These are phyloP conservation scores for Harpalus rubripes DNA, from an alignment of 2,888 invertebrate species.

Conservation along the genomic window DNA sequence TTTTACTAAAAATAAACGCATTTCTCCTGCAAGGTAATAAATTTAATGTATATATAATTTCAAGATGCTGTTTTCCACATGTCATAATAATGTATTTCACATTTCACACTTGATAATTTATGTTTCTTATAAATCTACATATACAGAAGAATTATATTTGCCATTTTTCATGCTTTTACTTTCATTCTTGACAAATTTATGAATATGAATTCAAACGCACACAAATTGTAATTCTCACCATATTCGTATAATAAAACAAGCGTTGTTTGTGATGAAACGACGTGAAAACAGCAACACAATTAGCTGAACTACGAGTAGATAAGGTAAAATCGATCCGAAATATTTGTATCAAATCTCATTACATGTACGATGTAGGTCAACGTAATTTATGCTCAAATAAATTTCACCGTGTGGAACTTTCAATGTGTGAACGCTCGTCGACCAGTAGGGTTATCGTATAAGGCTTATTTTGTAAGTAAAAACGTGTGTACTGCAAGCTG, in stretches of 20 bases:
- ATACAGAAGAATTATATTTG: conserved; percentile 13
- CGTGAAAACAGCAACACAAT: conserved; percentile 2
- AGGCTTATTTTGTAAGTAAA: too few relatives aligned
- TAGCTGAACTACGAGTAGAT: background rate
- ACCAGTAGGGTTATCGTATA: too few relatives aligned
- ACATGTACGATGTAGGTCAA: conserved; percentile 8
- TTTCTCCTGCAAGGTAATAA: too few relatives aligned
- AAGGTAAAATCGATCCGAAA: conserved; percentile 10
- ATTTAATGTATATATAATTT: too few relatives aligned
- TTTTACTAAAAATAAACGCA: too few relatives aligned
- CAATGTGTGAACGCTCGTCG: background rate
- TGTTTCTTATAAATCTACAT: conserved; percentile 28
- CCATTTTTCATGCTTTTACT: conserved; percentile 22
- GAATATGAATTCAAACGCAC: background rate
- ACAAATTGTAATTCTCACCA: conserved; percentile 1
- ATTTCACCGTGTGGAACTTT: background rate
- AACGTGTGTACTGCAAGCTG: too few relatives aligned
- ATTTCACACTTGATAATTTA: background rate
- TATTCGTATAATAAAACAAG: background rate
- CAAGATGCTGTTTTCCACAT: background rate
- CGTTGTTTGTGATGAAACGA: background rate
- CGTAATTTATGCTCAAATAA: conserved; percentile 19
- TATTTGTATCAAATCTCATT: conserved; percentile 17
- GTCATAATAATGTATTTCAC: conserved; percentile 6
- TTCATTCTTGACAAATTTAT: conserved; percentile 13